These are phyloP conservation scores for Diorhabda elongata DNA, from an alignment of 1,140 invertebrate species.

Conservation along the genomic window DNA sequence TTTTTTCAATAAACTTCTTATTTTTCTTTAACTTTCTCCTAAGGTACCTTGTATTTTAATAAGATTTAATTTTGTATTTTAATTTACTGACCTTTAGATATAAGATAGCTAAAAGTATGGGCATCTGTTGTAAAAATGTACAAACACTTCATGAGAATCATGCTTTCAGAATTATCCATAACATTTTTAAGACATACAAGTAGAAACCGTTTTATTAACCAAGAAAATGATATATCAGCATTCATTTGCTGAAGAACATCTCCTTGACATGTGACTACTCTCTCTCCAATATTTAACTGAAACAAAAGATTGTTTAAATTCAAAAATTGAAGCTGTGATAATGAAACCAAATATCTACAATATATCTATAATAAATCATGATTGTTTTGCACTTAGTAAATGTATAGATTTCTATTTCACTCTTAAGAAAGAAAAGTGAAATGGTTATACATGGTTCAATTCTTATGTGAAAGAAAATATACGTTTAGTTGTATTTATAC, in stretches of 20 bases:
- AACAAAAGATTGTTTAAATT: constrained; percentile 23
- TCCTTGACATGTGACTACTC: constrained; percentile 40
- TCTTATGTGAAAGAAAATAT: too few relatives aligned
- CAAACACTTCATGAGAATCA: constrained; percentile 29
- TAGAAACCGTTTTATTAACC: constrained; percentile 61
- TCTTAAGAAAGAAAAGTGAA: too few relatives aligned
- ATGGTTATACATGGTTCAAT: too few relatives aligned
- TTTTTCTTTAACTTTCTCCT: too few relatives aligned
- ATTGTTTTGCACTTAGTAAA: too few relatives aligned
- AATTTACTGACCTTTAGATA: constrained; percentile 21
- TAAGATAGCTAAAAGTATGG: constrained; percentile 32
- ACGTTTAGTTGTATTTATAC: too few relatives aligned
- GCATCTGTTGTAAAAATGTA: constrained; percentile 33
- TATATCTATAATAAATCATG: too few relatives aligned
- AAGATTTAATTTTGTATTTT: too few relatives aligned
- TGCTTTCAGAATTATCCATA: constrained; percentile 36
- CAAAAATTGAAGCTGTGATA: not conserved
- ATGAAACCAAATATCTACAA: constrained; percentile 7
- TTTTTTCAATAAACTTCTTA: too few relatives aligned
- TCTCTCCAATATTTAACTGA: constrained; percentile 18
- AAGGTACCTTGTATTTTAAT: too few relatives aligned
- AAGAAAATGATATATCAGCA: constrained; percentile 47
- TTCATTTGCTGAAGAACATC: constrained; percentile 50
- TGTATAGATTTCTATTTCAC: too few relatives aligned
- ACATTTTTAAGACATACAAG: constrained; percentile 53